Percentiles rank a stretch among this genome's conserved stretches.
phyloP scores from a whole-genome alignment of 2,888 invertebrate genomes.

The Heliconius aoede region DNA sequence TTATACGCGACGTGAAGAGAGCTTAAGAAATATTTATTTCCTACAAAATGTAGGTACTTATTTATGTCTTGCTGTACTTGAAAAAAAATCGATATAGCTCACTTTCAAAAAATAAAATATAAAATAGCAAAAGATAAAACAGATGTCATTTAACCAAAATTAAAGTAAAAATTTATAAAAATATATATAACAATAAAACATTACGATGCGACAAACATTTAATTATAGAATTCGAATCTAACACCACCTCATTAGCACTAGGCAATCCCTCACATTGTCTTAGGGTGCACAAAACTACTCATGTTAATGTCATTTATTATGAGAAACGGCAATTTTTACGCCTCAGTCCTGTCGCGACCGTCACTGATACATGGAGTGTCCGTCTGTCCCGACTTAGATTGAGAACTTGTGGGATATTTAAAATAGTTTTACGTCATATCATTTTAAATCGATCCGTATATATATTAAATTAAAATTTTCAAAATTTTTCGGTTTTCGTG shows the following conservation, averaged over 20 bases:
- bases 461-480: not conserved
- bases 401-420: conserved; percentile 55
- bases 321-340: conserved; percentile 64
- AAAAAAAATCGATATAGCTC: not conserved
- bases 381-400: conserved; percentile 69
- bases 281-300: conserved; percentile 51
- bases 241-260: conserved; percentile 38
- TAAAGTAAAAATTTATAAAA: not conserved
- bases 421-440: conserved; percentile 35
- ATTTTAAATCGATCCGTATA: conserved; percentile 1
- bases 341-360: conserved; percentile 59
- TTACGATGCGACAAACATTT: conserved; percentile 26
- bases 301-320: conserved; percentile 49
- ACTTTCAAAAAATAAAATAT: not conserved
- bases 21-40: too few relatives aligned
- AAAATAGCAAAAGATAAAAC: not conserved
- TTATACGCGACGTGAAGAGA: not conserved
- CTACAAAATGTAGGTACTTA: not conserved
- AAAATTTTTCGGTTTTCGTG: not conserved
- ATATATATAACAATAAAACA: conserved; percentile 15
- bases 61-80: not conserved
- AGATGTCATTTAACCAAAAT: conserved; percentile 49
- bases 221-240: conserved; percentile 45
- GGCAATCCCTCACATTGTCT: conserved; percentile 46
- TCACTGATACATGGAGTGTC: conserved; percentile 71